phyloP scores from a whole-genome alignment of 2,888 invertebrate species.

The Calliopum simillimum region DNA sequence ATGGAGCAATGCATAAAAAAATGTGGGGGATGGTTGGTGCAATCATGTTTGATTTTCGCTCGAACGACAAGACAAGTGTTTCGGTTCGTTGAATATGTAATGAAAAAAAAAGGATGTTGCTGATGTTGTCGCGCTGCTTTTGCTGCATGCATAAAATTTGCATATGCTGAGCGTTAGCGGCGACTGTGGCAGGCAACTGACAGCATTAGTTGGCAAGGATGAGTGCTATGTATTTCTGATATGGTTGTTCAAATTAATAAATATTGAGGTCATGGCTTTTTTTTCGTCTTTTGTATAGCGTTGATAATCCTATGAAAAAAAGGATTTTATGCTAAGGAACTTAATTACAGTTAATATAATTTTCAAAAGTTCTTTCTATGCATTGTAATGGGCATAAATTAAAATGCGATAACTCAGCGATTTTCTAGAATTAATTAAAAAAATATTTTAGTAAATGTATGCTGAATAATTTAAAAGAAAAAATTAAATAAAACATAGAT shows the following conservation, averaged over 20 bases:
- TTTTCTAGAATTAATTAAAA: no score
- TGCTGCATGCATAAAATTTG: not conserved
- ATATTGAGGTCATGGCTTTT: not conserved
- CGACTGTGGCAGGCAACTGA: not conserved
- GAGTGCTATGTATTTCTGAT: not conserved
- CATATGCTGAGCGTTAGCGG: not conserved
- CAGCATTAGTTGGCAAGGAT: not conserved
- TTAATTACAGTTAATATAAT: no score
- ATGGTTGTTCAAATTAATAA: not conserved
- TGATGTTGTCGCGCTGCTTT: not conserved
- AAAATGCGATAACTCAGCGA: no score
- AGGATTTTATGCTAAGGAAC: no score
- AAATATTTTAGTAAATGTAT: no score
- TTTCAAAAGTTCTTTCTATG: no score
- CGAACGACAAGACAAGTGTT: slow-evolving; percentile 4
- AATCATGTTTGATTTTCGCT: slow-evolving; percentile 29
- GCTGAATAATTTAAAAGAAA: no score
- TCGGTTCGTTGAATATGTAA: not conserved
- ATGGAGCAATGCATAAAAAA: no score
- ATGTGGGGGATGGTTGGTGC: slow-evolving; percentile 1
- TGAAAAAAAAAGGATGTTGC: not conserved
- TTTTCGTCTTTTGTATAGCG: no score
- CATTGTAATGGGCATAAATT: no score
- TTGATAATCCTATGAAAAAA: no score
- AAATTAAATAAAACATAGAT: no score